Evolutionary conservation across 2,113 vertebrate species (phyloP).

Genomic region (Nesoenas mayeri): DNA sequence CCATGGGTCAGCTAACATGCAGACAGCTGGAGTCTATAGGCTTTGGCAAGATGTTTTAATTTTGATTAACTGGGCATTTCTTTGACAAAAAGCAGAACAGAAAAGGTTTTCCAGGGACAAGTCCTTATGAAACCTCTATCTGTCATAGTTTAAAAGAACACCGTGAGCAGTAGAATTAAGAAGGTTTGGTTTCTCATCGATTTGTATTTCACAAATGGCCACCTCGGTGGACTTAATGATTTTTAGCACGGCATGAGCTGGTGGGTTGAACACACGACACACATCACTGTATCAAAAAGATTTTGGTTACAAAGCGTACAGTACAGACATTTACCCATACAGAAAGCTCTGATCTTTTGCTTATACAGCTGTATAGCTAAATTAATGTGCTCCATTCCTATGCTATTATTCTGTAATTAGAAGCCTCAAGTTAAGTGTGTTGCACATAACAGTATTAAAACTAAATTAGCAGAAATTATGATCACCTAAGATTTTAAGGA

Average conservation of each 20-base stretch:
- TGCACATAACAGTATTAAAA: neutral
- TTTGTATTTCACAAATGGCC: neutral
- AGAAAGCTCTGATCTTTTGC: neutral
- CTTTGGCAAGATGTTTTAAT: neutral
- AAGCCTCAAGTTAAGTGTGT: neutral
- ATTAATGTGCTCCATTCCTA: neutral
- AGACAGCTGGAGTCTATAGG: neutral
- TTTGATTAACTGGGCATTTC: neutral
- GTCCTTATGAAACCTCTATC: neutral
- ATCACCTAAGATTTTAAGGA: neutral
- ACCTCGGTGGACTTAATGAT: neutral
- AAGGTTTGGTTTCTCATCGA: neutral
- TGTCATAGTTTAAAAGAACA: neutral
- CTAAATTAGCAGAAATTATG: neutral
- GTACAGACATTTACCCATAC: neutral
- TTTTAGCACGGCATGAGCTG: neutral
- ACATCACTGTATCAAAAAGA: accelerated
- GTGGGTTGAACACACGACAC: neutral
- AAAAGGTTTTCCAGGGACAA: neutral
- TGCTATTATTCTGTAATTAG: neutral
- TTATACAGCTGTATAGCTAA: neutral
- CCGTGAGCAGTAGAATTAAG: neutral
- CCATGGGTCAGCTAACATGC: neutral
- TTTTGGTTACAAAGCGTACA: neutral
- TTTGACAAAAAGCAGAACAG: neutral